Evolutionary conservation across 1,140 invertebrate species (phyloP).

Genomic region (Achatina immaculata): DNA sequence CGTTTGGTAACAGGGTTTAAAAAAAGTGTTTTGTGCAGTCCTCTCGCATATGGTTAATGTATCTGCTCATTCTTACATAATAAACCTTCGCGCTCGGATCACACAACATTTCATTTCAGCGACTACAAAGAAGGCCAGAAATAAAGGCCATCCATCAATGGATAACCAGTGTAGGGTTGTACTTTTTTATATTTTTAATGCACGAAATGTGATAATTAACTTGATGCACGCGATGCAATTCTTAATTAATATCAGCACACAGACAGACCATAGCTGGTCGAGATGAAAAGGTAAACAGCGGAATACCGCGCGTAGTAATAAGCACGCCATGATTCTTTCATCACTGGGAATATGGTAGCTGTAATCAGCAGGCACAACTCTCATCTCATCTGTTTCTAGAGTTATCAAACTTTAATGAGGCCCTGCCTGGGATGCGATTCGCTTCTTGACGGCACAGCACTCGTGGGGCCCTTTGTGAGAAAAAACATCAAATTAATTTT

Average conservation of each 20-base stretch:
- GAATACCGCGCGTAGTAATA: background rate
- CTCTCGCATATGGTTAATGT: no score
- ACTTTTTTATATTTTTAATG: background rate
- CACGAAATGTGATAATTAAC: background rate
- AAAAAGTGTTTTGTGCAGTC: no score
- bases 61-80: no score
- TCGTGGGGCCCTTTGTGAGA: background rate
- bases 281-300: background rate
- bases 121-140: background rate
- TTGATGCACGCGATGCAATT: background rate
- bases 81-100: no score
- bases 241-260: background rate
- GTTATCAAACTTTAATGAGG: slow-evolving; percentile 5
- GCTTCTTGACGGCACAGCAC: background rate
- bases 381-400: background rate
- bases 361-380: background rate
- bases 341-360: background rate
- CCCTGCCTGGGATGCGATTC: background rate
- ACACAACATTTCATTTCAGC: no score
- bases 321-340: background rate
- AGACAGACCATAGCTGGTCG: background rate
- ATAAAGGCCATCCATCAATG: background rate
- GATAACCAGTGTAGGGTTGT: background rate
- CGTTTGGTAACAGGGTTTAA: no score
- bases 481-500: background rate